These are phyloP conservation scores for Babylonia areolata DNA, from an alignment of 1,140 invertebrate genomes.

Conservation along the genomic window DNA sequence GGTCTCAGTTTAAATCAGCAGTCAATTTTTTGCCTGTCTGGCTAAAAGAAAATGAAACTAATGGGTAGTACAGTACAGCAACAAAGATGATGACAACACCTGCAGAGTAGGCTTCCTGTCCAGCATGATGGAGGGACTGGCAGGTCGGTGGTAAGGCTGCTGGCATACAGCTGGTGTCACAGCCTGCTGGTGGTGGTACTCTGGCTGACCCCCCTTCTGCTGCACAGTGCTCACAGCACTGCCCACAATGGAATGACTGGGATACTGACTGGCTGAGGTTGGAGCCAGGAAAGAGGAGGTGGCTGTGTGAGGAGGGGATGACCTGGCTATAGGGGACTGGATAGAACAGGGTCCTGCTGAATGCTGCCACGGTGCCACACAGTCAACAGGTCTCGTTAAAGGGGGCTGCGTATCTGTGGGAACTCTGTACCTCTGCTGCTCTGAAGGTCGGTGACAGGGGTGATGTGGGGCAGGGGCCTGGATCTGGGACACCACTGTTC, in stretches of 20 bases:
- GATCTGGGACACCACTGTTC: neutral
- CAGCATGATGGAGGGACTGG: conserved; percentile 21
- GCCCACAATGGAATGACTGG: neutral
- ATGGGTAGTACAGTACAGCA: no score
- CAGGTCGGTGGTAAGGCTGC: neutral
- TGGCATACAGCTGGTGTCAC: neutral
- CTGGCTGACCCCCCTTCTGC: neutral
- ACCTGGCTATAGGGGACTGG: neutral
- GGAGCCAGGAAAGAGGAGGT: neutral
- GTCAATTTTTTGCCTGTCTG: no score
- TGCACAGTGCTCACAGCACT: neutral
- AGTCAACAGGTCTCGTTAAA: neutral
- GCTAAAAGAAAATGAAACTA: no score
- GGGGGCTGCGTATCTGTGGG: neutral
- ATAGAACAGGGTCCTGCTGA: neutral
- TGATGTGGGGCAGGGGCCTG: neutral
- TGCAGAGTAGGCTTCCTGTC: conserved; percentile 31
- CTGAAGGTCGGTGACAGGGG: neutral
- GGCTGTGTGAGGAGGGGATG: neutral
- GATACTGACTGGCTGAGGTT: neutral
- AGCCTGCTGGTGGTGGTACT: neutral
- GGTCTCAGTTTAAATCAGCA: no score
- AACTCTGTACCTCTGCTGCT: neutral
- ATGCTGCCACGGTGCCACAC: neutral
- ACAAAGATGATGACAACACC: conserved; percentile 10